Evolutionary conservation across 1,140 invertebrate species (phyloP), one percentile per base, ranked within the genome.

Genomic region (Myzus persicae): DNA sequence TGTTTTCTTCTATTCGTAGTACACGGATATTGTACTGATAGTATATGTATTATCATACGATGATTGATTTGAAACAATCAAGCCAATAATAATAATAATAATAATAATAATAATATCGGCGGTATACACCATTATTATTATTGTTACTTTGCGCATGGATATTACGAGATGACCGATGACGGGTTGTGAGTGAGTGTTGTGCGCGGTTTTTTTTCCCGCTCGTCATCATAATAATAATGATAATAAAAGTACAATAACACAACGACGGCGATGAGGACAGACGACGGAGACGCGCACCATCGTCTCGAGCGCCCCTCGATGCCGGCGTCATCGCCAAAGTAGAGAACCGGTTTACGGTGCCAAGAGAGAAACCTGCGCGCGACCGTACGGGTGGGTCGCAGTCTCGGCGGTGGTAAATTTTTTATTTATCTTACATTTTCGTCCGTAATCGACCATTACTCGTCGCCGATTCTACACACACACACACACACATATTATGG

Each of bases 381-480:
- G 42, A 18, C n/a, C 31, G 18, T 42, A 84, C 59, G n/a, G 59
- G 31, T 76, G 59, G 31, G 59, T n/a, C n/a, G 59, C 31, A 11
- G 38, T 84, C 38, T 8, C 36, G 36, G 38, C 9, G 82, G 40
- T 44, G 42, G 48, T 51, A 85, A 85, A 44, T 85, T 40, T 40
- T 85, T 40, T 85, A 85, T 87, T 87, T 87, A 46, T n/a, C 36
- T 46, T 87, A 85, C 31, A 36, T 87, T 48, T n/a, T n/a, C 48
- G 76, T 38, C n/a, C 36, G n/a, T 82, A 82, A 82, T 82, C 76
- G 59, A 76, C 59, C 76, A 82, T 82, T 82, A 82, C 76, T 82
- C 76, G 76, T 24, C 20, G 76, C 76, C 22, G 76, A 82, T 82
- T 82, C n/a, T 82, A 38, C 76, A 76, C n/a, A 76, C 59, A n/a